Evolutionary conservation across 2,797 vertebrate species (phyloP).

Genomic region (Phaenicophaeus curvirostris): DNA sequence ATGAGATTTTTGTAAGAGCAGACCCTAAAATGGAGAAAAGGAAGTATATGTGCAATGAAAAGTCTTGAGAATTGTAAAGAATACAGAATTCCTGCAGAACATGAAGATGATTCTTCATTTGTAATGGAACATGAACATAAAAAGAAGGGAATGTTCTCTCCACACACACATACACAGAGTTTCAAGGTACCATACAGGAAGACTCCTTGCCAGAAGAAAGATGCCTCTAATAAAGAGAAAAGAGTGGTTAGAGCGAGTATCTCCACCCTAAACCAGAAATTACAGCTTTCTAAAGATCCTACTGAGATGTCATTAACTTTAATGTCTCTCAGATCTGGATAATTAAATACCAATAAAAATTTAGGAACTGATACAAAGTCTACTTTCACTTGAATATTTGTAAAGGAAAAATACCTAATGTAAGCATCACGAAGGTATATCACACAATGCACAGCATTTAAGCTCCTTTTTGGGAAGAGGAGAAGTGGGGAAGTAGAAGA

Average conservation of each 20-base stretch:
- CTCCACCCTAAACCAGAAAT: neutral
- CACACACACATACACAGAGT: neutral
- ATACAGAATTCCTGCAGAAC: neutral
- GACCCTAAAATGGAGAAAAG: neutral
- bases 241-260: neutral
- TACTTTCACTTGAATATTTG: neutral
- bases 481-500: neutral
- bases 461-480: neutral
- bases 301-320: neutral
- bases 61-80: neutral
- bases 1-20: neutral
- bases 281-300: neutral
- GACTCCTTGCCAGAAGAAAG: neutral
- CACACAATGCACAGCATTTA: neutral
- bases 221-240: neutral
- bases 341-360: neutral
- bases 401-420: neutral
- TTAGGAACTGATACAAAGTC: neutral
- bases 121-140: neutral
- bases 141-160: neutral
- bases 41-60: neutral
- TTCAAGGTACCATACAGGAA: neutral
- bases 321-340: neutral
- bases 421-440: neutral
- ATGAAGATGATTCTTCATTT: neutral